Percentiles rank a stretch among this genome's conserved stretches.
These are phyloP conservation scores for Thalassarche chlororhynchos DNA, from an alignment of 2,113 vertebrate species.

Conservation along the genomic window DNA sequence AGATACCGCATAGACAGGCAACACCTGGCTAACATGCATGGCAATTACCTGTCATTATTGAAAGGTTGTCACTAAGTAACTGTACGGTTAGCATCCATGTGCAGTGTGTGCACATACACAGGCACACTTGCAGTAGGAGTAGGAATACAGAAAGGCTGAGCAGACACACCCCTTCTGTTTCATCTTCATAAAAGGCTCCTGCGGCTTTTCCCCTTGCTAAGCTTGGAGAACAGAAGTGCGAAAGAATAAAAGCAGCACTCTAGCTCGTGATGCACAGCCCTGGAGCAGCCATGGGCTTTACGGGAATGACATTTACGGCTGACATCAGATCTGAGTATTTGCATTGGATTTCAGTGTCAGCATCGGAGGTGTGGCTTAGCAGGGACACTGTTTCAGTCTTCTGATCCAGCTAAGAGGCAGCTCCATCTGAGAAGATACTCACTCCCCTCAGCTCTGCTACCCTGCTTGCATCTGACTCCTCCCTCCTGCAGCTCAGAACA, in stretches of 20 bases:
- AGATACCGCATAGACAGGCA: background rate
- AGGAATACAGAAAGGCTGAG: background rate
- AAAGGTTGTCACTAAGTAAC: background rate
- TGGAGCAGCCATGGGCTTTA: background rate
- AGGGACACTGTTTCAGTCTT: background rate
- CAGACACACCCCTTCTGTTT: background rate
- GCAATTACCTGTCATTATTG: background rate
- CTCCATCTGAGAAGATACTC: background rate
- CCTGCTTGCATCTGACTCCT: constrained; percentile 70
- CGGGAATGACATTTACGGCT: background rate
- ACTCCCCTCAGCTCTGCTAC: background rate
- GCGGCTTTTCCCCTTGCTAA: background rate
- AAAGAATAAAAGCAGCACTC: background rate
- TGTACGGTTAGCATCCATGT: rapidly evolving
- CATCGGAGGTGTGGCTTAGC: constrained; percentile 47
- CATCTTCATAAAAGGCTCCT: background rate
- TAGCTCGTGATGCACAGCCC: background rate
- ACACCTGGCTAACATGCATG: background rate
- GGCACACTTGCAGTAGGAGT: background rate
- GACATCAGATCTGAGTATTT: constrained; percentile 24
- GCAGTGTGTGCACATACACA: background rate
- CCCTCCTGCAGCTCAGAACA: constrained; percentile 75
- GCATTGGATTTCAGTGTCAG: constrained; percentile 15
- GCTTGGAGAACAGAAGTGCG: background rate
- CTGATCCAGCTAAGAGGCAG: background rate